Base-by-base conservation (phyloP, 2,888 invertebrate genomes). In the Alitta virens region DNA sequence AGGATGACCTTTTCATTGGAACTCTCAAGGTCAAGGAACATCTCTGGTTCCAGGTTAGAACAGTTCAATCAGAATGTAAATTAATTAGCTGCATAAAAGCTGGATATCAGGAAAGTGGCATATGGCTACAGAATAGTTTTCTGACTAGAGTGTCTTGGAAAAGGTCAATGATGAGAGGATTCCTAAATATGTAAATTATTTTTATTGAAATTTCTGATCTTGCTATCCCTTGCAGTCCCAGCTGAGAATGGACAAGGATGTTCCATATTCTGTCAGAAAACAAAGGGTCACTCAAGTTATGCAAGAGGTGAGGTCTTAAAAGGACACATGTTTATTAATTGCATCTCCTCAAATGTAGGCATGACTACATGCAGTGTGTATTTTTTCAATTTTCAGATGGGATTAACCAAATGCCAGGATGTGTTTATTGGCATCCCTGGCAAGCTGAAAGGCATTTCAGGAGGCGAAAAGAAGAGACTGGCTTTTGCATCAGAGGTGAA, bases 401-500 rank as follows among this genome's bases (percentile, higher is more conserved):
- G 93, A 2, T 84, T 98, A 55, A 87, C 87, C 38, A 94, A 94
- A 83, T 97, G 96, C 82, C 89, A 90, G 79, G 88, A 96, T 76
- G 94, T 93, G 14, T 86, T 89, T 43, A 97, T 98, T 64, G 97
- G 98, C 0, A 87, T 90, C 52, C 89, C 91, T 0, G 96, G 95
- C 0, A 84, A 91, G 23, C 84, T 91, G 43, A 94, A 93, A 84
- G 95, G 96, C 0, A 90, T 97, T 63, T 96, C 95, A 0, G 98
- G 98, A 0, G 98, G 98, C 0, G 98, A 98, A 84, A 91, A 91
- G 86, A 96, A 96, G 81, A 86, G 97, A 62, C 84, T 98, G 16
- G 91, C 96, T 0, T 96, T 99, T 79, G 98, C 97, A 21, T 91
- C 94, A n/a, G 98, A 98, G 85, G 90, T 90, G 81, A 74, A 70